Percentiles rank a stretch among this genome's conserved stretches.
phyloP scores from a whole-genome alignment of 53 echinoderm and acorn worm species.

The Holothuria leucospilota region DNA sequence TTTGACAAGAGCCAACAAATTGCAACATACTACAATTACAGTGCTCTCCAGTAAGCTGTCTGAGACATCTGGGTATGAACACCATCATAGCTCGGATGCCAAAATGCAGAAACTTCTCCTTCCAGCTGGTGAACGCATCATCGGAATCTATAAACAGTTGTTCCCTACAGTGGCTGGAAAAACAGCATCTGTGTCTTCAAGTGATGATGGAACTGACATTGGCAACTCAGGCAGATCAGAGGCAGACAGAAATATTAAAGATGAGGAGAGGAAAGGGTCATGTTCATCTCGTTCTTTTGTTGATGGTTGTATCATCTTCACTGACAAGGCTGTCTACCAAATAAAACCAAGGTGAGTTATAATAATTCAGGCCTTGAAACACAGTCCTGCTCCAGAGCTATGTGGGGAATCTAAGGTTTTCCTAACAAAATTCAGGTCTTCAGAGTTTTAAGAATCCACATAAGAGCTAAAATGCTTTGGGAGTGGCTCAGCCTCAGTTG shows the following conservation, averaged over 20 bases:
- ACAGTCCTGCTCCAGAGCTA: no score
- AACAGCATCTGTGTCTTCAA: no score
- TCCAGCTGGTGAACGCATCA: constrained; percentile 64
- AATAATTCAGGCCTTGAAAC: no score
- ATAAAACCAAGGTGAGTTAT: constrained; percentile 22
- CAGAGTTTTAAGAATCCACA: no score
- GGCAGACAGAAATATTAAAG: background rate
- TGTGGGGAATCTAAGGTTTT: no score
- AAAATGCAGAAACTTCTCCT: constrained; percentile 78
- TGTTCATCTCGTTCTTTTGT: background rate
- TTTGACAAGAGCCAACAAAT: constrained; percentile 3
- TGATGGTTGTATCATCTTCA: constrained; percentile 35
- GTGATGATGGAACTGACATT: no score
- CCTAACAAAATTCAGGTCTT: no score
- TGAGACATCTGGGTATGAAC: constrained; percentile 49
- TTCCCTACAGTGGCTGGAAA: constrained; percentile 34
- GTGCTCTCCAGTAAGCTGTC: constrained; percentile 33
- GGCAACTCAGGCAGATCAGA: no score
- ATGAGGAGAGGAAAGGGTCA: background rate
- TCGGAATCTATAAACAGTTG: constrained; percentile 64
- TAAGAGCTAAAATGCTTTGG: no score
- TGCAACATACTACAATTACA: background rate
- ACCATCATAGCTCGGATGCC: constrained; percentile 68
- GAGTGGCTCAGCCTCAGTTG: no score
- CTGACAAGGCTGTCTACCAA: constrained; percentile 14